These are phyloP conservation scores for Okamejei kenojei DNA, from an alignment of 2,797 vertebrate species.

Conservation along the genomic window DNA sequence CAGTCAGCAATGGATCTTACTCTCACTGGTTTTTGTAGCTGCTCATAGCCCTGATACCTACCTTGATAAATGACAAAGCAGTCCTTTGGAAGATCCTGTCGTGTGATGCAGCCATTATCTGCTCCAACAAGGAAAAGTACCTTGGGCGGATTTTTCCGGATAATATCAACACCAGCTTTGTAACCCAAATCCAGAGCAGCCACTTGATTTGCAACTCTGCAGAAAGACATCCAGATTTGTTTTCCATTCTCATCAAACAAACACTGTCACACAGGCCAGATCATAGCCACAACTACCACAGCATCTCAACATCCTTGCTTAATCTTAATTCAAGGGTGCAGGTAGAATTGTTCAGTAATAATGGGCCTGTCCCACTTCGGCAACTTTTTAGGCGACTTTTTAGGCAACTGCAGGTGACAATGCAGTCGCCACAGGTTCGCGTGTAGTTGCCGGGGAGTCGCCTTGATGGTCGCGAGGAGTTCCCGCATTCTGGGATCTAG, in stretches of 20 bases:
- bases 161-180: conserved; percentile 76
- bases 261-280: not conserved
- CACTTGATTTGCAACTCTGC: conserved; percentile 81
- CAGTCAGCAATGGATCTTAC: not conserved
- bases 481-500: no score
- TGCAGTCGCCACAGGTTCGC: no score
- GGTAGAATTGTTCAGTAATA: not conserved
- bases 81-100: conserved; percentile 75
- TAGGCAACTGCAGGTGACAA: no score
- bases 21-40: not conserved
- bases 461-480: no score
- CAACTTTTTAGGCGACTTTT: no score
- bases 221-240: conserved; percentile 38
- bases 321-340: not conserved
- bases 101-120: conserved; percentile 79
- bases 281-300: not conserved
- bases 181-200: conserved; percentile 83
- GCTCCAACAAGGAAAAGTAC: conserved; percentile 81
- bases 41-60: conserved; percentile 48
- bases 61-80: conserved; percentile 84
- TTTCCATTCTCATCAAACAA: not conserved
- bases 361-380: no score
- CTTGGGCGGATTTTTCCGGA: conserved; percentile 73
- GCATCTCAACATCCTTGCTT: not conserved
- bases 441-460: no score